Percentiles rank a stretch among this genome's conserved stretches.
These are phyloP conservation scores for Propithecus coquereli DNA, from an alignment of 2,113 vertebrate species.

Conservation along the genomic window DNA sequence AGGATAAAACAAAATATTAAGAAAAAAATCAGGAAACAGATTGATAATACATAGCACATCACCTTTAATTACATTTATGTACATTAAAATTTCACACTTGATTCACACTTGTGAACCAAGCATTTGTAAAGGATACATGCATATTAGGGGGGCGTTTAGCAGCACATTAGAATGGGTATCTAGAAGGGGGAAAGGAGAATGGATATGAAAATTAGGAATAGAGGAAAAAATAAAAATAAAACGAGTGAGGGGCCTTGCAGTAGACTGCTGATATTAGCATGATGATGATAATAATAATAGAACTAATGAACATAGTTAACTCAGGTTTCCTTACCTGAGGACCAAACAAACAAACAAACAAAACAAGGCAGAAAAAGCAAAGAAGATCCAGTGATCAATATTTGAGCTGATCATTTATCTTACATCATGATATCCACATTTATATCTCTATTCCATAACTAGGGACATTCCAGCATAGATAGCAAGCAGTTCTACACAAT, in stretches of 20 bases:
- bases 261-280: neutral
- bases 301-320: neutral
- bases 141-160: neutral
- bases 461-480: neutral
- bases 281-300: neutral
- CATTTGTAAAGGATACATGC: neutral
- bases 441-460: neutral
- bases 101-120: neutral
- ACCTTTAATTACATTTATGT: neutral
- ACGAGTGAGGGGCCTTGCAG: neutral
- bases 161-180: neutral
- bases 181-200: neutral
- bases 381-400: neutral
- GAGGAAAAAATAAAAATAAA: neutral
- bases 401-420: neutral
- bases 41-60: neutral
- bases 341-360: neutral
- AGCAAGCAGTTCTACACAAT: neutral
- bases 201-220: neutral
- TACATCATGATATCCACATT: neutral
- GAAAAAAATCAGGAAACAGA: neutral
- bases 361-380: neutral
- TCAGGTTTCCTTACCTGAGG: neutral
- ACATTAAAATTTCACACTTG: neutral
- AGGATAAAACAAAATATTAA: neutral